These are phyloP conservation scores for Coelopa pilipes DNA, from an alignment of 2,888 invertebrate genomes.

Conservation along the genomic window DNA sequence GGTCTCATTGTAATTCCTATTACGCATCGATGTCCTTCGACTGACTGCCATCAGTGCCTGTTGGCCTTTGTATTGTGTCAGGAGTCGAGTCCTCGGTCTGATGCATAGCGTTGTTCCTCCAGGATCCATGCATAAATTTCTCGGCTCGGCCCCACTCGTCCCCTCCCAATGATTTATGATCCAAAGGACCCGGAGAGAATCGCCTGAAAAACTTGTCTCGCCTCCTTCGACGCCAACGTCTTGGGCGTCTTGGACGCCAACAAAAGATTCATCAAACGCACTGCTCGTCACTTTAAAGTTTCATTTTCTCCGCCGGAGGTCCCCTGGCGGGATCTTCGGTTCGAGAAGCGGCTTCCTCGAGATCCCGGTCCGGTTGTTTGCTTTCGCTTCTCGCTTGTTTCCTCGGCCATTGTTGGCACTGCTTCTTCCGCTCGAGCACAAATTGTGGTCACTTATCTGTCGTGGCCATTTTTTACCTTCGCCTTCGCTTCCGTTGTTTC, in stretches of 20 bases:
- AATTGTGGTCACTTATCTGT: constrained; percentile 30
- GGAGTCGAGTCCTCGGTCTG: too few species aligned
- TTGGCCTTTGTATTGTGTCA: too few species aligned
- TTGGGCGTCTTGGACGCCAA: neutral
- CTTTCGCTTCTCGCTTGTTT: constrained; percentile 19
- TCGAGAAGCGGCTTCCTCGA: too few species aligned
- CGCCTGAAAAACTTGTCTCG: constrained; percentile 12
- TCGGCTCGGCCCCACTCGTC: too few species aligned
- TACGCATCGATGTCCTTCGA: too few species aligned
- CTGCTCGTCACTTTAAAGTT: constrained; percentile 7
- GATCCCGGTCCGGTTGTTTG: constrained; percentile 8
- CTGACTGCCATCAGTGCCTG: too few species aligned
- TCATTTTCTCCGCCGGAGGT: neutral
- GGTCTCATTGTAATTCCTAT: too few species aligned
- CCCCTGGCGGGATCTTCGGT: too few species aligned
- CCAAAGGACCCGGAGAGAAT: neutral
- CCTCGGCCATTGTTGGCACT: neutral
- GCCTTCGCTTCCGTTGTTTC: neutral
- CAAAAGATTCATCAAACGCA: neutral
- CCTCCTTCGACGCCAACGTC: too few species aligned
- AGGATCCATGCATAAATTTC: too few species aligned
- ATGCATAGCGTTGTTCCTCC: too few species aligned
- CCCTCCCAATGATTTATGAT: constrained; percentile 24
- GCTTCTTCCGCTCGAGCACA: constrained; percentile 13
- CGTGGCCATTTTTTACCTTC: too few species aligned